These are phyloP conservation scores for Geothlypis trichas DNA, from an alignment of 2,113 vertebrate genomes.

Conservation along the genomic window DNA sequence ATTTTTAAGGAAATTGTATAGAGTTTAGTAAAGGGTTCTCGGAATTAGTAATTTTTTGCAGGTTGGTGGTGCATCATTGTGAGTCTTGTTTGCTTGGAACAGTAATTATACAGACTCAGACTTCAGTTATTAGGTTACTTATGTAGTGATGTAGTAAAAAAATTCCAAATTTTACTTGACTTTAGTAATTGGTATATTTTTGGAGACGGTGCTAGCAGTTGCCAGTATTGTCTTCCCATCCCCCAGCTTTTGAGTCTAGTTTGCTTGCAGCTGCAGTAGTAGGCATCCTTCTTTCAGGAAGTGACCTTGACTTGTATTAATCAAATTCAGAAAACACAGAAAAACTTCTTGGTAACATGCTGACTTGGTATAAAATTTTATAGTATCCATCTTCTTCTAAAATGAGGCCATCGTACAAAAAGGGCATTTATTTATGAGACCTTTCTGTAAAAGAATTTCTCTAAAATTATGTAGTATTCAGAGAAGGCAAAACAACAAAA, in stretches of 20 bases:
- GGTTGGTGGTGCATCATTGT: neutral
- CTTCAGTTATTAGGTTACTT: neutral
- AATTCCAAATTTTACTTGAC: neutral
- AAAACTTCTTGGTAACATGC: slow-evolving; percentile 78
- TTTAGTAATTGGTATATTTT: neutral
- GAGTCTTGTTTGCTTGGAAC: neutral
- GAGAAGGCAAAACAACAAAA: slow-evolving; percentile 7
- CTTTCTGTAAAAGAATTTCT: slow-evolving; percentile 37
- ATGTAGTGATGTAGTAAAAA: neutral
- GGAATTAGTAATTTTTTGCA: neutral
- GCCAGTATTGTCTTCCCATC: slow-evolving; percentile 27
- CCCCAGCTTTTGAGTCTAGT: slow-evolving; percentile 49
- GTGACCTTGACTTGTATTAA: slow-evolving; percentile 82
- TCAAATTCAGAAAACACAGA: slow-evolving; percentile 80
- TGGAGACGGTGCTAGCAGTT: slow-evolving; percentile 49
- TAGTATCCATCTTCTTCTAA: slow-evolving; percentile 72
- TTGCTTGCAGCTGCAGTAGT: slow-evolving; percentile 76
- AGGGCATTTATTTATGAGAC: slow-evolving; percentile 25
- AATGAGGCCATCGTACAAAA: slow-evolving; percentile 69
- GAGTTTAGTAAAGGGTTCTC: neutral
- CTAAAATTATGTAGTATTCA: neutral
- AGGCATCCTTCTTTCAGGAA: slow-evolving; percentile 80
- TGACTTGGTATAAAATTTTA: slow-evolving; percentile 80
- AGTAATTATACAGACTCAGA: neutral
- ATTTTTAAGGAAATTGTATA: neutral